Conservation (phyloP, 1,140 invertebrate species). For the Ruditapes philippinarum region DNA sequence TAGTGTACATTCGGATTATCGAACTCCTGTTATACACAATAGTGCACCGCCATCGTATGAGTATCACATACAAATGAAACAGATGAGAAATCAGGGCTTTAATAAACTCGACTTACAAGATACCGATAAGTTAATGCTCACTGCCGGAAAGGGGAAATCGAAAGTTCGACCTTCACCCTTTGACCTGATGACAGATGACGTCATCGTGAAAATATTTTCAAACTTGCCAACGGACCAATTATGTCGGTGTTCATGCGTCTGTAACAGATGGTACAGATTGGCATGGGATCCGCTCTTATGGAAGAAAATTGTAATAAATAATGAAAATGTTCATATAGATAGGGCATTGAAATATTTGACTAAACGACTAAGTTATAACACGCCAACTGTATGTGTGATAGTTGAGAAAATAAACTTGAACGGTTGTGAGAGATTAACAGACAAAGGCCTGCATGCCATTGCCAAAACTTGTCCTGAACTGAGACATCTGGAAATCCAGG, state of each 20-base stretch:
- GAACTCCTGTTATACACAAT: conserved; percentile 55
- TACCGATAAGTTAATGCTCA: conserved; percentile 62
- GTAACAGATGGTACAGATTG: conserved; percentile 92
- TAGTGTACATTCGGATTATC: conserved; percentile 53
- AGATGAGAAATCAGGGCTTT: conserved; percentile 51
- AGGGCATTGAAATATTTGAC: conserved; percentile 89
- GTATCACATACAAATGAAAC: conserved; percentile 64
- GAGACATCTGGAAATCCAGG: conserved; percentile 91
- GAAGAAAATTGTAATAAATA: conserved; percentile 90
- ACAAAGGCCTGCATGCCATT: conserved; percentile 91
- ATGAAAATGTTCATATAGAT: conserved; percentile 90
- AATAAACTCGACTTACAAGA: conserved; percentile 76
- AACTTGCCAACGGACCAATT: conserved; percentile 93
- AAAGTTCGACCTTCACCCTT: conserved; percentile 78
- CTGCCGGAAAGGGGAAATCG: conserved; percentile 68
- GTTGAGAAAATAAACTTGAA: conserved; percentile 91
- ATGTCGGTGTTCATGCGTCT: conserved; percentile 93
- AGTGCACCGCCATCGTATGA: conserved; percentile 41
- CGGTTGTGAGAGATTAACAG: conserved; percentile 92
- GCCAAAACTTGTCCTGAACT: conserved; percentile 92
- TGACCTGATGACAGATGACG: conserved; percentile 87
- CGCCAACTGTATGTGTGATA: conserved; percentile 87
- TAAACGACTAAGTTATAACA: conserved; percentile 86
- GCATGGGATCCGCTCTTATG: conserved; percentile 93
- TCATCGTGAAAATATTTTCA: conserved; percentile 90